Base-by-base conservation (phyloP, 2,888 invertebrate genomes). In the Mycalesis mineus region DNA sequence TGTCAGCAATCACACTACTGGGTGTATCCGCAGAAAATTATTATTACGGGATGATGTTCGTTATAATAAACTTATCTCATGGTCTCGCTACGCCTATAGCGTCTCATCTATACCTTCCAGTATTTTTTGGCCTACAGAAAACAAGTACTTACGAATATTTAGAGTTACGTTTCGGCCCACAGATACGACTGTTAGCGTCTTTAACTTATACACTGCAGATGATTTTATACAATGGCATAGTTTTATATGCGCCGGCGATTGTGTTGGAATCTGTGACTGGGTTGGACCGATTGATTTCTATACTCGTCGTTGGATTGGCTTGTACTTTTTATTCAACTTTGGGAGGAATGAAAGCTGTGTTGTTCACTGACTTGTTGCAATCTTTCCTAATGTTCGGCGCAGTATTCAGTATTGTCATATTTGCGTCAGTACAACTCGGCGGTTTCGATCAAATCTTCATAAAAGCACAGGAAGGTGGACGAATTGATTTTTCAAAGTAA, bases 61-160 rank as follows among this genome's bases (percentile, higher is more conserved):
- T 94, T 11, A 83, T 95, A 15, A 94, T 96, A 47, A 96, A 96
- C 75, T 65, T 96, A 47, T 92, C 95, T 0, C 95, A 96, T 68
- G 91, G 82, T 22, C 68, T 96, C 13, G 94, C 94, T 7, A 96
- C 96, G 1, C 95, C 96, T 0, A 91, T 96, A 49, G 94, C 93
- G 3, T 94, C 94, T 17, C 93, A 93, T 73, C 79, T 95, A 40
- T 97, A 95, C 78, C 87, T 97, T 58, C 97, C 97, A 37, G 96
- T 97, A 39, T 97, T 97, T 80, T 96, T 94, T 76, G 93, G 94
- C 63, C 87, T 96, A 7, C 94, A 95, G 78, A 93, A 93, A 61
- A 94, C 95, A n/a, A 96, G 96, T 78, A 95, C 96, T 54, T 98
- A 97, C 76, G 96, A 97, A 94, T 98, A 98, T 79, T 90, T 98